Conservation (phyloP, 1,140 invertebrate genomes). For the Eciton burchellii region DNA sequence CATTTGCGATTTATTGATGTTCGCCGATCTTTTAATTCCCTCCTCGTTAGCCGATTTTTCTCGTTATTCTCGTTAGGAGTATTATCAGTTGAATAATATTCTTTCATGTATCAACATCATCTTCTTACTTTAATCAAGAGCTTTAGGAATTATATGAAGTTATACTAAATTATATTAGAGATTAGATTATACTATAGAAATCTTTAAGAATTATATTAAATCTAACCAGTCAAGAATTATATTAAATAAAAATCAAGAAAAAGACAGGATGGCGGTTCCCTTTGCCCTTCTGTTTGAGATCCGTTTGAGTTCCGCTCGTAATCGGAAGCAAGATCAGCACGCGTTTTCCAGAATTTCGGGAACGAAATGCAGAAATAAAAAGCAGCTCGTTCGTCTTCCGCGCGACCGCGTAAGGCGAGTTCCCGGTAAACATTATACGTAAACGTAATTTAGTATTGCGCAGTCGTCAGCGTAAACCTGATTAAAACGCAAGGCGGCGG, state of each 20-base stretch:
- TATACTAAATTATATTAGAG: too few relatives aligned
- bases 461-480: conserved; percentile 48
- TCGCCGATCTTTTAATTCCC: too few relatives aligned
- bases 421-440: conserved; percentile 48
- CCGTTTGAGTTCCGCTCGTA: conserved; percentile 3
- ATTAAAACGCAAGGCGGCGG: conserved; percentile 62
- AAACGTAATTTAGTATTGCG: conserved; percentile 54
- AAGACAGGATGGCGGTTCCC: not conserved
- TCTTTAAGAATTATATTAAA: conserved; percentile 11
- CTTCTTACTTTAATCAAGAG: too few relatives aligned
- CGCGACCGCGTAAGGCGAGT: conserved; percentile 52
- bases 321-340: conserved; percentile 32
- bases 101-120: too few relatives aligned
- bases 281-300: conserved; percentile 3
- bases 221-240: too few relatives aligned
- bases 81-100: too few relatives aligned
- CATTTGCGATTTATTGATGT: too few relatives aligned
- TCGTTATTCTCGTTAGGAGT: too few relatives aligned
- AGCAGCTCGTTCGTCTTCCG: conserved; percentile 43
- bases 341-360: not conserved
- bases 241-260: too few relatives aligned
- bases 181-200: too few relatives aligned
- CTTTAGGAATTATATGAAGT: too few relatives aligned
- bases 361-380: conserved; percentile 24
- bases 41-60: too few relatives aligned